These are phyloP conservation scores for Hyalella azteca DNA, from an alignment of 2,888 invertebrate genomes.

Conservation along the genomic window DNA sequence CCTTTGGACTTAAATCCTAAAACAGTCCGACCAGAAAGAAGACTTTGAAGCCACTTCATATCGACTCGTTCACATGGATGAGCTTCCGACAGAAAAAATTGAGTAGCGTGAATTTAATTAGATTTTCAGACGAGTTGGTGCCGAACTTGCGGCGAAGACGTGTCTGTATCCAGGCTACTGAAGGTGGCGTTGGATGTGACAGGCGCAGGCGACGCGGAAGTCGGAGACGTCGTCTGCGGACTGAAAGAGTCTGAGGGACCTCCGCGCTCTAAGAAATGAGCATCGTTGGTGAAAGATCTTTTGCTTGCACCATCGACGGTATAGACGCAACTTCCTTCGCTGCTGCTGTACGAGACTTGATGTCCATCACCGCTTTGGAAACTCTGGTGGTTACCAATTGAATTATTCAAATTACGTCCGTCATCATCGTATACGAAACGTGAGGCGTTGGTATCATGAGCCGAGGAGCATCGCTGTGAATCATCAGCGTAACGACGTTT, in stretches of 20 bases:
- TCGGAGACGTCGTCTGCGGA: not conserved
- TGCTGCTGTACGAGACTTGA: not conserved
- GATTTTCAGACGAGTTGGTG: slow-evolving; percentile 11
- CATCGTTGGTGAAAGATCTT: not conserved
- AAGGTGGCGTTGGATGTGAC: not conserved
- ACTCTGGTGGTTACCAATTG: not conserved
- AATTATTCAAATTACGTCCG: too few species aligned
- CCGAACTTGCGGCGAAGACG: not conserved
- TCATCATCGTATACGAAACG: not conserved
- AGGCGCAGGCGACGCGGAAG: not conserved
- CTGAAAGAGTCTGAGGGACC: slow-evolving; percentile 6
- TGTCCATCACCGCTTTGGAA: not conserved
- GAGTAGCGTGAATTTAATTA: too few species aligned
- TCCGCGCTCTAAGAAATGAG: not conserved
- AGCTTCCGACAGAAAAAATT: too few species aligned
- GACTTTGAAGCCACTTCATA: too few species aligned
- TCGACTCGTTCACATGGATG: too few species aligned
- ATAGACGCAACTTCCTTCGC: not conserved
- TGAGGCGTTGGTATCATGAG: not conserved
- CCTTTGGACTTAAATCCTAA: too few species aligned
- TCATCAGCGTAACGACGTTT: not conserved
- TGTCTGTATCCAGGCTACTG: not conserved
- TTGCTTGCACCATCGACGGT: not conserved
- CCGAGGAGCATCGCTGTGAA: not conserved
- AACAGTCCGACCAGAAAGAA: too few species aligned